Conservation (phyloP, 2,888 invertebrate species). For the Acleris sparsana region DNA sequence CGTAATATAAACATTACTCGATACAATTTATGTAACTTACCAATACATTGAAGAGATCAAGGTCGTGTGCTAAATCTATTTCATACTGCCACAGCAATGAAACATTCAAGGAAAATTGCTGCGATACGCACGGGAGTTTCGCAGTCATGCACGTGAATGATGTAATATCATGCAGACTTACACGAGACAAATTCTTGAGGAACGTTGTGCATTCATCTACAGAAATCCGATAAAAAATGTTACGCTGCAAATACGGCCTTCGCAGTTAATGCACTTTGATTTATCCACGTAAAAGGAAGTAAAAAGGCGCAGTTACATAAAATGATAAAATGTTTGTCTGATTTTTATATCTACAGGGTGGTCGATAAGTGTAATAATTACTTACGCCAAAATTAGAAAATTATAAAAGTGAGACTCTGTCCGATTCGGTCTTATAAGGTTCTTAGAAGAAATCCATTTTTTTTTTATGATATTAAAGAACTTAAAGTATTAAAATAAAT, state of each 20-base stretch:
- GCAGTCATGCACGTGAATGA: slow-evolving; percentile 61
- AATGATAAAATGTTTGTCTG: background rate
- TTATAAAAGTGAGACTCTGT: too few relatives aligned
- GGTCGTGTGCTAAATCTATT: slow-evolving; percentile 46
- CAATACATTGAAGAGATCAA: slow-evolving; percentile 58
- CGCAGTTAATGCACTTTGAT: slow-evolving; percentile 14
- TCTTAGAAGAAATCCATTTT: too few relatives aligned
- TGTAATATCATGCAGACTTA: slow-evolving; percentile 70
- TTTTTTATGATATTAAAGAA: too few relatives aligned
- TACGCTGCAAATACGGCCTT: slow-evolving; percentile 27
- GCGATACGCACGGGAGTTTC: slow-evolving; percentile 37
- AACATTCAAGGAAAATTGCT: slow-evolving; percentile 41
- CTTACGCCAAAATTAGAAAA: too few relatives aligned
- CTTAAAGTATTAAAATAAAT: too few relatives aligned
- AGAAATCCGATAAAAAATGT: slow-evolving; percentile 29
- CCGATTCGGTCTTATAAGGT: too few relatives aligned
- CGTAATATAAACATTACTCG: slow-evolving; percentile 40
- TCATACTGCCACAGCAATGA: slow-evolving; percentile 56
- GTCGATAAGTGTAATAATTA: too few relatives aligned
- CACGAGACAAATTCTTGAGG: slow-evolving; percentile 63
- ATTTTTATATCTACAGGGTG: too few relatives aligned
- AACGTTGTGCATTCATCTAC: slow-evolving; percentile 32
- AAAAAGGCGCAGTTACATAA: background rate
- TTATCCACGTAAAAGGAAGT: slow-evolving; percentile 11
- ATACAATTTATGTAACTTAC: slow-evolving; percentile 46